Evolutionary conservation across 2,113 vertebrate genomes (phyloP).

Genomic region (Coptodon bakossiorum): DNA sequence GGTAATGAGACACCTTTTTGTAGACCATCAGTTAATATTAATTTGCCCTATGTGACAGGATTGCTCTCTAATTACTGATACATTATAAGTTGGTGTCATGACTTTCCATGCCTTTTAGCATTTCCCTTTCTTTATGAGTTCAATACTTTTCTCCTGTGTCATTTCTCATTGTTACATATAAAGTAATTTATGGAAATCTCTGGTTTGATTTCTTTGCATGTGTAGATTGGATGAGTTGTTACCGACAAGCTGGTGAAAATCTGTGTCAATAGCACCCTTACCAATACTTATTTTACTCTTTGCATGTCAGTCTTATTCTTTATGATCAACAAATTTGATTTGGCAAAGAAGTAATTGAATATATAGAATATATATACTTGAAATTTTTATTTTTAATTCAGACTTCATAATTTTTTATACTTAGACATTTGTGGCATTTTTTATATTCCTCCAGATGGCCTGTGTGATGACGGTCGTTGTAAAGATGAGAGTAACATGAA

Average conservation of each 20-base stretch:
- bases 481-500: not conserved
- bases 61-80: not conserved
- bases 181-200: not conserved
- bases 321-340: not conserved
- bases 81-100: not conserved
- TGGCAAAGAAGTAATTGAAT: not conserved
- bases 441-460: not conserved
- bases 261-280: not conserved
- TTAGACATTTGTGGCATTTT: not conserved
- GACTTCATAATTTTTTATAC: not conserved
- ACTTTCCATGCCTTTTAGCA: not conserved
- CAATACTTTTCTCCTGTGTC: not conserved
- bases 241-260: not conserved
- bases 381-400: not conserved
- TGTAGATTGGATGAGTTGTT: not conserved
- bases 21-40: not conserved
- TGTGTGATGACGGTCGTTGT: conserved; percentile 25
- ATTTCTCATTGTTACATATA: not conserved
- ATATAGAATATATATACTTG: not conserved
- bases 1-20: not conserved
- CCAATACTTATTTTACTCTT: not conserved
- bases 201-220: not conserved
- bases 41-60: not conserved
- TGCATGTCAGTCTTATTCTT: not conserved
- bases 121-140: not conserved